phyloP scores from a whole-genome alignment of 2,113 vertebrate species.

The Lutjanus erythropterus region DNA sequence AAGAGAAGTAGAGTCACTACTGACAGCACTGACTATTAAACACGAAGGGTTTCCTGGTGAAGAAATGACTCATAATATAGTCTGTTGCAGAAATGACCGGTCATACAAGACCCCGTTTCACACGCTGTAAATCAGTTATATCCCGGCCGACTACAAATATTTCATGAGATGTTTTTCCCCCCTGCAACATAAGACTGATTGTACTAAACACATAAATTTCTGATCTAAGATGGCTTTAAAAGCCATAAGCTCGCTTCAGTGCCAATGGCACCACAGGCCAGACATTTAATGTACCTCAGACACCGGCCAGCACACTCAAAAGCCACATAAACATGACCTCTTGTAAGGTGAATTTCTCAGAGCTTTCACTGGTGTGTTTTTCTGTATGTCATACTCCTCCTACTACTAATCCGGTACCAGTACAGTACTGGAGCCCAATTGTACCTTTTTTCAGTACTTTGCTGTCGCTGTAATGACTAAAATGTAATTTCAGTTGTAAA shows the following conservation, averaged over 20 bases:
- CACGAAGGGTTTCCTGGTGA: constrained; percentile 71
- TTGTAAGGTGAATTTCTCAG: constrained; percentile 35
- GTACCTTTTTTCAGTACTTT: too few relatives aligned
- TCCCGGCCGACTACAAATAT: constrained; percentile 56
- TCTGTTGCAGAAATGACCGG: constrained; percentile 43
- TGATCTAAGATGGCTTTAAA: constrained; percentile 57
- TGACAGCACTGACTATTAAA: constrained; percentile 59
- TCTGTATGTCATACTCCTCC: constrained; percentile 22
- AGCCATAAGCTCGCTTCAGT: constrained; percentile 61
- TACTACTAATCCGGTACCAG: too few relatives aligned
- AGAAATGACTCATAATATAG: constrained; percentile 56
- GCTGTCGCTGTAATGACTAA: too few relatives aligned
- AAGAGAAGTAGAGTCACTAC: constrained; percentile 56
- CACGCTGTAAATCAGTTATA: constrained; percentile 70
- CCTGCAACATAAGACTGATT: constrained; percentile 61
- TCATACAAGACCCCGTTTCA: constrained; percentile 37
- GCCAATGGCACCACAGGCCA: constrained; percentile 65
- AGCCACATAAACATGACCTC: constrained; percentile 54
- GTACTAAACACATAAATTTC: constrained; percentile 68
- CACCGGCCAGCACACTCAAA: constrained; percentile 60
- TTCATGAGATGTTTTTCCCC: constrained; percentile 58
- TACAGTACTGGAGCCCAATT: too few relatives aligned
- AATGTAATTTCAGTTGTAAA: too few relatives aligned
- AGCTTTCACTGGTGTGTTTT: constrained; percentile 17
- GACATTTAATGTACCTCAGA: constrained; percentile 62